These are phyloP conservation scores for Dissostichus mawsoni DNA, from an alignment of 2,113 vertebrate species.

Conservation along the genomic window DNA sequence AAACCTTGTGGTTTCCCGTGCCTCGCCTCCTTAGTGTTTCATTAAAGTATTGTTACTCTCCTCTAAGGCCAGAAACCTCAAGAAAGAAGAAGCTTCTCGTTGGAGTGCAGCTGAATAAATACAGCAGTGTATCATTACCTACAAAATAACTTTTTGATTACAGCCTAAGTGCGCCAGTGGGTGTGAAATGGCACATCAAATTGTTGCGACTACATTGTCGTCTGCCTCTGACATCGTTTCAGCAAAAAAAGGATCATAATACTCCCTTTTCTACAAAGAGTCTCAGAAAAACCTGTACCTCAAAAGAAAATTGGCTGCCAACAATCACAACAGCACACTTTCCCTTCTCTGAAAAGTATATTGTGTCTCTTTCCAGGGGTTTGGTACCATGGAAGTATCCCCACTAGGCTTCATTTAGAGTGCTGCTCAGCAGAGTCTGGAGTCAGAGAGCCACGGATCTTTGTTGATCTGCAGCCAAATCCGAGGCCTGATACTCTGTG, in stretches of 20 bases:
- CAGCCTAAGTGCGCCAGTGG: conserved; percentile 37
- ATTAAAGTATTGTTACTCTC: conserved; percentile 12
- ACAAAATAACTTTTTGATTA: conserved; percentile 38
- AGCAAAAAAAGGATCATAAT: conserved; percentile 3
- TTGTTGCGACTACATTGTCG: conserved; percentile 24
- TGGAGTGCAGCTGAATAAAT: conserved; percentile 59
- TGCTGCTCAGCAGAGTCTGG: conserved; percentile 36
- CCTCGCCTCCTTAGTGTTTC: conserved; percentile 43
- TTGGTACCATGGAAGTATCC: conserved; percentile 63
- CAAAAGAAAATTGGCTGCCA: conserved; percentile 14
- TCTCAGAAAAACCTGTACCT: conserved; percentile 23
- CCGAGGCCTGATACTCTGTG: conserved; percentile 41
- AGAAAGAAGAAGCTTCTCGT: conserved; percentile 24
- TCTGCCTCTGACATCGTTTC: background rate
- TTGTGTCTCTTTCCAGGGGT: conserved; percentile 30
- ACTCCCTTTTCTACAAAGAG: conserved; percentile 17
- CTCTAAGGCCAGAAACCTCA: conserved; percentile 32
- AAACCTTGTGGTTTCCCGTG: conserved; percentile 48
- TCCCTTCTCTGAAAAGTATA: conserved; percentile 40
- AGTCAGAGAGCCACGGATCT: conserved; percentile 43
- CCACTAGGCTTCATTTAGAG: conserved; percentile 58
- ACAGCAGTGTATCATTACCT: conserved; percentile 58
- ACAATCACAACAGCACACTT: conserved; percentile 26
- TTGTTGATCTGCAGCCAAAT: conserved; percentile 48
- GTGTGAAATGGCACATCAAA: conserved; percentile 39